These are phyloP conservation scores for Clistopyga incitator DNA, from an alignment of 2,888 invertebrate species.

Conservation along the genomic window DNA sequence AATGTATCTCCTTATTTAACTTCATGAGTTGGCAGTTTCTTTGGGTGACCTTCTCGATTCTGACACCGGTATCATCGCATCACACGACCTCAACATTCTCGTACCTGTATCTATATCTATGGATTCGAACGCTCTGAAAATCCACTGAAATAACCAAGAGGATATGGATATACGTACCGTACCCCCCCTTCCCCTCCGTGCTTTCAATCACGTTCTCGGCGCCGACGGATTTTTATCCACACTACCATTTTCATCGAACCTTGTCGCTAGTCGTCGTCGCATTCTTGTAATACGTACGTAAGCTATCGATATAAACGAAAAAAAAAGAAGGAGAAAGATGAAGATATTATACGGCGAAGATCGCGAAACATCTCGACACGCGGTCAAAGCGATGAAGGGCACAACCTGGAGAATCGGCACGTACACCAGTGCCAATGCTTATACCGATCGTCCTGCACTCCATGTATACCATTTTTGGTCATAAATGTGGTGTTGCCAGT, in stretches of 20 bases:
- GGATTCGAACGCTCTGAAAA: slow-evolving; percentile 1
- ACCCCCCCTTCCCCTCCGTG: background rate
- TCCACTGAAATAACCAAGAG: slow-evolving; percentile 33
- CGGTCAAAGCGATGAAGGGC: slow-evolving; percentile 47
- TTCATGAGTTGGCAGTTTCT: slow-evolving; percentile 2
- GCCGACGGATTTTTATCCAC: slow-evolving; percentile 14
- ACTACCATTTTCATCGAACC: slow-evolving; percentile 65
- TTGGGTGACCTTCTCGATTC: slow-evolving; percentile 6
- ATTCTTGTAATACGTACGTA: slow-evolving; percentile 69
- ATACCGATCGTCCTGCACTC: slow-evolving; percentile 45
- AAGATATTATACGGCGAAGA: slow-evolving; percentile 21
- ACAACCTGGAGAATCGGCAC: slow-evolving; percentile 51
- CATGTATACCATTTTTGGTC: slow-evolving; percentile 60
- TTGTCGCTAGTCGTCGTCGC: slow-evolving; percentile 52
- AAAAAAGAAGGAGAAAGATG: slow-evolving; percentile 40
- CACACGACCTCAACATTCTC: slow-evolving; percentile 10
- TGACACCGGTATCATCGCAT: slow-evolving; percentile 17
- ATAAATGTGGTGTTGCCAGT: slow-evolving; percentile 51
- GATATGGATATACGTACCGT: slow-evolving; percentile 26
- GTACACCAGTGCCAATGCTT: slow-evolving; percentile 43
- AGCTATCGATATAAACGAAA: slow-evolving; percentile 58
- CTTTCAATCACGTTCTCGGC: slow-evolving; percentile 20
- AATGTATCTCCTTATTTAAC: background rate
- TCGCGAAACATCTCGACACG: slow-evolving; percentile 17
- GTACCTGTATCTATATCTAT: background rate